phyloP scores from a whole-genome alignment of 2,888 invertebrate species.

The Leucophenga maculata region DNA sequence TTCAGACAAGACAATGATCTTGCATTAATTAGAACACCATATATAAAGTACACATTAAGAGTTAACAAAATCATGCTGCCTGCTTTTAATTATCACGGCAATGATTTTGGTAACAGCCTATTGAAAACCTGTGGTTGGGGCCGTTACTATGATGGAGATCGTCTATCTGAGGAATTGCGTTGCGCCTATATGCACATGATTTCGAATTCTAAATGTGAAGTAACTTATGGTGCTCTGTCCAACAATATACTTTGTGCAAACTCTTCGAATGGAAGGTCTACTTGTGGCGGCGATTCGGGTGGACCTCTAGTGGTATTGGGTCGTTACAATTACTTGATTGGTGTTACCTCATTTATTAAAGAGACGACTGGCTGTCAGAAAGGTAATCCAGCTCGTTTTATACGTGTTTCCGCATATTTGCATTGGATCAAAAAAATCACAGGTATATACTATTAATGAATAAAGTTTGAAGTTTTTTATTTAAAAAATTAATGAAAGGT shows the following conservation, averaged over 20 bases:
- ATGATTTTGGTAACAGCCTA: not conserved
- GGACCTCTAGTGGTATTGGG: not conserved
- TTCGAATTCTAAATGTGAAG: not conserved
- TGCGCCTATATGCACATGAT: slow-evolving; percentile 1
- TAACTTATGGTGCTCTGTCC: not conserved
- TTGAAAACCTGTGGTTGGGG: slow-evolving; percentile 12
- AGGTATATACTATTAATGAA: not conserved
- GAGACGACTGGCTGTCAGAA: not conserved
- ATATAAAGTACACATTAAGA: not conserved
- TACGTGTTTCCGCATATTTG: not conserved
- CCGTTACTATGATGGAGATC: not conserved
- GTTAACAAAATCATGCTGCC: not conserved
- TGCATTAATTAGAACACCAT: not conserved
- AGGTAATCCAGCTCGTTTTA: not conserved
- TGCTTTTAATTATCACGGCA: not conserved
- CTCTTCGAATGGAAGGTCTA: not conserved
- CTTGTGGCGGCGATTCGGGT: not conserved
- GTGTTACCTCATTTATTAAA: not conserved
- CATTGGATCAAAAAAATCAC: not conserved
- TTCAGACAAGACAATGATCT: not conserved
- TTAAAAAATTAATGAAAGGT: too few species aligned
- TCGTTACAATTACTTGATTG: not conserved
- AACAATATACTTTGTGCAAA: not conserved
- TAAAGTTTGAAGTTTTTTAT: too few species aligned
- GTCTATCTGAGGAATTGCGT: not conserved